Conservation (phyloP, 2,888 invertebrate species). For the Amphiduros pacificus region DNA sequence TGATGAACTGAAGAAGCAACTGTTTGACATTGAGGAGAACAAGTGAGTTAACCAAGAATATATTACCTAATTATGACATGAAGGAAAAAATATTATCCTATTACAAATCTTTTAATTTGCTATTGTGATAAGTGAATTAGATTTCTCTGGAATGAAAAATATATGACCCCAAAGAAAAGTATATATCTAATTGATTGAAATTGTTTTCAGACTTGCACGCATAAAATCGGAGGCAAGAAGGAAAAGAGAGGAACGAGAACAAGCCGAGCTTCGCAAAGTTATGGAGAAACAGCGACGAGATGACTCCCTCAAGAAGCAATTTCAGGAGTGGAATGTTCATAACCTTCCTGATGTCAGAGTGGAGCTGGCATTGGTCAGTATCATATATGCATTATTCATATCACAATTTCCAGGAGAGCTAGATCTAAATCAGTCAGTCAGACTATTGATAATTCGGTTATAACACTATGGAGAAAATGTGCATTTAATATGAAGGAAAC, state of each 20-base stretch:
- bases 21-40: conserved; percentile 57
- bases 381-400: not conserved
- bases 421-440: not conserved
- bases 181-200: not conserved
- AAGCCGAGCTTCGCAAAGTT: conserved; percentile 33
- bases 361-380: conserved; percentile 51
- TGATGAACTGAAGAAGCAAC: conserved; percentile 49
- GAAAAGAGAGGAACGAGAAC: conserved; percentile 51
- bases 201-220: conserved; percentile 42
- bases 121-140: too few relatives aligned
- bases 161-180: too few relatives aligned
- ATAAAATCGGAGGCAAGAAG: conserved; percentile 55
- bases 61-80: too few relatives aligned
- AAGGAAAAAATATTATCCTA: too few relatives aligned
- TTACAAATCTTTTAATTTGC: too few relatives aligned
- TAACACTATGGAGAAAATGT: too few relatives aligned
- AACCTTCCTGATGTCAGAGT: conserved; percentile 32
- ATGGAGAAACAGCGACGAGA: conserved; percentile 42
- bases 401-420: not conserved
- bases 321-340: conserved; percentile 46
- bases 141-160: too few relatives aligned
- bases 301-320: conserved; percentile 43
- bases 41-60: conserved; percentile 51
- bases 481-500: too few relatives aligned
- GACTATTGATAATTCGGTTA: not conserved